Evolutionary conservation across 2,797 vertebrate genomes (phyloP).

Genomic region (Huso huso): DNA sequence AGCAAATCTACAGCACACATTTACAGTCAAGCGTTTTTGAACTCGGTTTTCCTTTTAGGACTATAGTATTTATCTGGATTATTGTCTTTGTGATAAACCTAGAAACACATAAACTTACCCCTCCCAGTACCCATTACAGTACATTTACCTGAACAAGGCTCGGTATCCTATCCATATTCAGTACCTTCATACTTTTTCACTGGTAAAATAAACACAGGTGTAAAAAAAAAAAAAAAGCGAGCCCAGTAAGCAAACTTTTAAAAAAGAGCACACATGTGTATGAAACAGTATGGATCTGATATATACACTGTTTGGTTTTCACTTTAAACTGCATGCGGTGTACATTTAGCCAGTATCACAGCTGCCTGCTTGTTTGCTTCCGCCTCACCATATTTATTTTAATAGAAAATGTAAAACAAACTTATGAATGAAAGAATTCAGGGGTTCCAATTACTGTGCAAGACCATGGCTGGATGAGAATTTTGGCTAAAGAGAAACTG

Average conservation of each 20-base stretch:
- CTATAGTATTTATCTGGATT: too few species aligned
- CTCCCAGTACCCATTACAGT: slow-evolving; percentile 13
- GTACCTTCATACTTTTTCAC: slow-evolving; percentile 25
- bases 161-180: slow-evolving; percentile 25
- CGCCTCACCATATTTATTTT: too few species aligned
- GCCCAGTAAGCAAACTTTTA: slow-evolving; percentile 6
- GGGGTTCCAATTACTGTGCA: too few species aligned
- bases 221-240: slow-evolving; percentile 17
- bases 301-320: not conserved
- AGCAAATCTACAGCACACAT: too few species aligned
- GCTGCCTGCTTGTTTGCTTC: not conserved
- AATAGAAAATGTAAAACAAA: too few species aligned
- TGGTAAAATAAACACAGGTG: slow-evolving; percentile 19
- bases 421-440: too few species aligned
- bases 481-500: too few species aligned
- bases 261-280: not conserved
- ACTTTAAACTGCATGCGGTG: not conserved
- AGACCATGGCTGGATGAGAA: too few species aligned
- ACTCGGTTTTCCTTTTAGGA: too few species aligned
- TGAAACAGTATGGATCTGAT: not conserved
- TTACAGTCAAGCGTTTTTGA: too few species aligned
- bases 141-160: slow-evolving; percentile 20
- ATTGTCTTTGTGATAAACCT: too few species aligned
- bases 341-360: not conserved
- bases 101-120: not conserved